Conservation (phyloP, 2,113 vertebrate species). For the Pardalotus punctatus region DNA sequence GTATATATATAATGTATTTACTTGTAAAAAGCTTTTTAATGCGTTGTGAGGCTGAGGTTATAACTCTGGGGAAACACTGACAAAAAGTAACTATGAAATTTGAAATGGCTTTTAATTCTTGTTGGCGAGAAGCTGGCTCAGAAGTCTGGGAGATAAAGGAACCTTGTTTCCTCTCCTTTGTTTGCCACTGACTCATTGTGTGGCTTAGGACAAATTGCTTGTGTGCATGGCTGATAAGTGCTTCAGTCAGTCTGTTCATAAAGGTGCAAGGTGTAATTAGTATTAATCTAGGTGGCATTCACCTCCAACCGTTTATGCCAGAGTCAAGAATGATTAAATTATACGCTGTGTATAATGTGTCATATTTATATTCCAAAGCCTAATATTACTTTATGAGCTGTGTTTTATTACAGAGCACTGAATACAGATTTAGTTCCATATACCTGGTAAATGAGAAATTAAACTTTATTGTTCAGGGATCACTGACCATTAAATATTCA, state of each 20-base stretch:
- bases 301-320: neutral
- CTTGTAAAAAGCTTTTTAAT: neutral
- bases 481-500: neutral
- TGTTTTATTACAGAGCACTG: neutral
- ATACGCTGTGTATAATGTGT: neutral
- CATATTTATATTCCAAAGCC: neutral
- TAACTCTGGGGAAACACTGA: neutral
- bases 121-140: neutral
- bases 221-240: constrained; percentile 5
- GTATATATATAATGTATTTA: neutral
- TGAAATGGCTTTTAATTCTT: neutral
- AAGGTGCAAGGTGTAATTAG: constrained; percentile 12
- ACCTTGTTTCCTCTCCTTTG: constrained; percentile 15
- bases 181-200: constrained; percentile 36
- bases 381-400: neutral
- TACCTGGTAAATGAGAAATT: neutral
- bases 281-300: neutral
- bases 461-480: neutral
- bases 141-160: neutral
- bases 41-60: neutral
- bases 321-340: neutral
- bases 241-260: neutral
- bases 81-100: neutral
- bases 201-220: constrained; percentile 9
- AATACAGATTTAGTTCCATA: neutral